Conservation (phyloP, 2,797 vertebrate species). For the Phataginus tricuspis region DNA sequence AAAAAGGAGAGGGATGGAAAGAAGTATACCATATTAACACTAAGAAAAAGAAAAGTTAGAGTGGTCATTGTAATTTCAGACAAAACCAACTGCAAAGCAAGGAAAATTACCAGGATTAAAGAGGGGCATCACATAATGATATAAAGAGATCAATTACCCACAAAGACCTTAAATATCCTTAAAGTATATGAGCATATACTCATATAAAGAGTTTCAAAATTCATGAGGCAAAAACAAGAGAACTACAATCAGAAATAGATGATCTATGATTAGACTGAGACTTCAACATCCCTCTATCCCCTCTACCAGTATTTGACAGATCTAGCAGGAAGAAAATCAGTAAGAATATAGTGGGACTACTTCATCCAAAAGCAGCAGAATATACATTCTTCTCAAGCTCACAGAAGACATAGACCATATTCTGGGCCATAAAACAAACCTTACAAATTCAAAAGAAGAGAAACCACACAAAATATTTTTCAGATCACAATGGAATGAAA, state of each 20-base stretch:
- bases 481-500: background rate
- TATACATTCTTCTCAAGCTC: background rate
- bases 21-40: background rate
- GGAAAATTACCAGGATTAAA: background rate
- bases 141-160: background rate
- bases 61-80: background rate
- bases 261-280: background rate
- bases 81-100: background rate
- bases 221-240: background rate
- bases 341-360: background rate
- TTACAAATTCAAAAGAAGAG: background rate
- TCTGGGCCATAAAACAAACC: background rate
- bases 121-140: background rate
- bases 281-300: background rate
- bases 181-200: background rate
- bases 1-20: background rate
- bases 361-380: background rate
- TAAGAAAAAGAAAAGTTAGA: background rate
- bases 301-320: background rate
- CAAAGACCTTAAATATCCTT: background rate
- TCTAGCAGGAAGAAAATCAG: background rate
- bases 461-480: background rate
- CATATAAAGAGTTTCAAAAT: background rate
- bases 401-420: background rate
- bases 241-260: background rate